These are phyloP conservation scores for Cryptotis parvus DNA, from an alignment of 2,113 vertebrate species.

Conservation along the genomic window DNA sequence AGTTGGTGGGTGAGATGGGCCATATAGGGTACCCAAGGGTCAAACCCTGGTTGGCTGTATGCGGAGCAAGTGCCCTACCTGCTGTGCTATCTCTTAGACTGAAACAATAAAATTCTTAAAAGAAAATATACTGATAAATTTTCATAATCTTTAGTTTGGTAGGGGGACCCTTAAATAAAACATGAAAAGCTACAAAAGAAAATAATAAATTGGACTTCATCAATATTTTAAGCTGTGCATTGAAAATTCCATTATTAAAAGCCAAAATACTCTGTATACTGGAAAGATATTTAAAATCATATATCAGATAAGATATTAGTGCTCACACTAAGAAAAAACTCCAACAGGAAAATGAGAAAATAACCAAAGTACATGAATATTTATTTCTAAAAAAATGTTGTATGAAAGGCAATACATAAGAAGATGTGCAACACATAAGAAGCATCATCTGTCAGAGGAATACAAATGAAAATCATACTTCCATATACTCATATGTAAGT, in stretches of 20 bases:
- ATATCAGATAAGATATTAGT: not conserved
- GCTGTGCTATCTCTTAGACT: no score
- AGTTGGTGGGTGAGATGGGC: no score
- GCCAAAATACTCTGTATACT: not conserved
- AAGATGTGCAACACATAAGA: not conserved
- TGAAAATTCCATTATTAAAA: no score
- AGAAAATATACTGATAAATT: not conserved
- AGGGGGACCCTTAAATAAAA: not conserved
- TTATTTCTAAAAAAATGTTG: constrained; percentile 1
- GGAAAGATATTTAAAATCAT: not conserved
- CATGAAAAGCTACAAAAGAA: not conserved
- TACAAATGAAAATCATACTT: not conserved
- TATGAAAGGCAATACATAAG: no score
- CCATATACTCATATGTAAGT: not conserved
- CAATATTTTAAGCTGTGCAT: not conserved
- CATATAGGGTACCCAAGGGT: no score
- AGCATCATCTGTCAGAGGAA: not conserved
- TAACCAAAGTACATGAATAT: not conserved
- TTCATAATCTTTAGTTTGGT: not conserved
- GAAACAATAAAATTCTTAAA: not conserved
- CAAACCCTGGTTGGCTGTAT: no score
- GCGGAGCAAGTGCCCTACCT: no score
- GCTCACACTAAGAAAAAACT: not conserved
- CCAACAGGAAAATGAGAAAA: not conserved
- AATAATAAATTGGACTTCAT: not conserved